A percentile compares a stretch with the other conserved stretches of the same genome.
These are phyloP conservation scores for Drosophila macrothrix DNA, from an alignment of 2,888 invertebrate genomes.

Conservation along the genomic window DNA sequence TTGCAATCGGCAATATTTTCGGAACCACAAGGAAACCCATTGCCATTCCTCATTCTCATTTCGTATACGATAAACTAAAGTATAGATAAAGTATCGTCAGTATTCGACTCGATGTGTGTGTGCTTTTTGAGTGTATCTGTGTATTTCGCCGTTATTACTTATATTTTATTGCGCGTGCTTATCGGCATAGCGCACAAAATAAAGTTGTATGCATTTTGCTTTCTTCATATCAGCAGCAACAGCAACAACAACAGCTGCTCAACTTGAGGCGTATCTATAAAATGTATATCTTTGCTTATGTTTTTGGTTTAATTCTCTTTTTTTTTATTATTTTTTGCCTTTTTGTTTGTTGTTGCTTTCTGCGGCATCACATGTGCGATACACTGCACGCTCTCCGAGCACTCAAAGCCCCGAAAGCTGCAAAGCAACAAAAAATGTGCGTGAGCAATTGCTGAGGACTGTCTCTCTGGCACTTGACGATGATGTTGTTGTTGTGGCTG, in stretches of 20 bases:
- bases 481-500: slow-evolving; percentile 37
- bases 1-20: slow-evolving; percentile 63
- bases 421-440: slow-evolving; percentile 50
- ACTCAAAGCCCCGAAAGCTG: slow-evolving; percentile 45
- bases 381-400: slow-evolving; percentile 4
- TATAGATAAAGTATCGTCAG: slow-evolving; percentile 51
- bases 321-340: slow-evolving; percentile 2
- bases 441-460: slow-evolving; percentile 58
- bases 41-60: slow-evolving; percentile 26
- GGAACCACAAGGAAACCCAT: slow-evolving; percentile 58
- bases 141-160: slow-evolving; percentile 22
- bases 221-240: slow-evolving; percentile 45
- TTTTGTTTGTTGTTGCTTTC: neutral
- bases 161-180: slow-evolving; percentile 50
- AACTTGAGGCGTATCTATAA: slow-evolving; percentile 53
- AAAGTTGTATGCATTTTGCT: slow-evolving; percentile 72
- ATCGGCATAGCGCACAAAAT: slow-evolving; percentile 64
- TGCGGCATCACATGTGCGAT: slow-evolving; percentile 39
- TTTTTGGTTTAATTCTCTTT: slow-evolving; percentile 18
- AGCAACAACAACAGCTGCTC: slow-evolving; percentile 21
- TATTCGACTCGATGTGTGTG: slow-evolving; percentile 16
- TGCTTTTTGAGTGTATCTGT: slow-evolving; percentile 30
- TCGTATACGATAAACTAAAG: slow-evolving; percentile 64
- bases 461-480: slow-evolving; percentile 46
- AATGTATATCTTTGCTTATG: slow-evolving; percentile 59